Percentiles rank a stretch among this genome's conserved stretches.
phyloP scores from a whole-genome alignment of 2,113 vertebrate species.

The Edolisoma coerulescens region DNA sequence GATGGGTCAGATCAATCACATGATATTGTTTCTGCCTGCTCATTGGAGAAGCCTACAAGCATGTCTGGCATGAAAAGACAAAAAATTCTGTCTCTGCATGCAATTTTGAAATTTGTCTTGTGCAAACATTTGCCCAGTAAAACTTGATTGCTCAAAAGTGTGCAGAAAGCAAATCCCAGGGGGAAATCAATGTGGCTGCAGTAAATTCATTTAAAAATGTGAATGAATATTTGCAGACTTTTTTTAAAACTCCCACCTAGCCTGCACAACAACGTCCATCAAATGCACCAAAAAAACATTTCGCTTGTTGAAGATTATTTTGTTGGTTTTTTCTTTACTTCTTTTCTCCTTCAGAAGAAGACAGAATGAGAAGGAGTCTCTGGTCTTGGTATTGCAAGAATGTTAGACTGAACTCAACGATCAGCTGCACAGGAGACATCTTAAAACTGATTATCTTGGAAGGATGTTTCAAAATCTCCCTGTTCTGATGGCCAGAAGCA shows the following conservation, averaged over 20 bases:
- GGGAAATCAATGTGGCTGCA: slow-evolving; percentile 37
- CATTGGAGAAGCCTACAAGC: slow-evolving; percentile 58
- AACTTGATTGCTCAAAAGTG: slow-evolving; percentile 64
- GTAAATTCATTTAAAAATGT: slow-evolving; percentile 58
- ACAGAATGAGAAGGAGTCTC: not conserved
- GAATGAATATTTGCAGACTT: slow-evolving; percentile 51
- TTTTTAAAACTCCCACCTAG: not conserved
- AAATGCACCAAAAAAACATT: not conserved
- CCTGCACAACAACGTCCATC: not conserved
- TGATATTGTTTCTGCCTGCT: slow-evolving; percentile 53
- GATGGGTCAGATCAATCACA: slow-evolving; percentile 65
- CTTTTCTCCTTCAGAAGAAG: not conserved
- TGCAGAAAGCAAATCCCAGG: slow-evolving; percentile 59
- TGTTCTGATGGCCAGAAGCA: not conserved
- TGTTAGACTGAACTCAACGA: not conserved
- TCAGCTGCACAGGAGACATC: not conserved
- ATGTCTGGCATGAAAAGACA: slow-evolving; percentile 54
- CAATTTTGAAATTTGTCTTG: slow-evolving; percentile 64
- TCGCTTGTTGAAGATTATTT: not conserved
- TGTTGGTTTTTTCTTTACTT: not conserved
- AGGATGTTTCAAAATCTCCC: not conserved
- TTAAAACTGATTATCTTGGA: not conserved
- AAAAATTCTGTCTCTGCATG: slow-evolving; percentile 56
- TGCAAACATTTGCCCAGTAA: slow-evolving; percentile 66
- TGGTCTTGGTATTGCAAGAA: not conserved